Percentiles rank a stretch among this genome's conserved stretches.
phyloP scores from a whole-genome alignment of 2,113 vertebrate genomes.

The Nesoenas mayeri region DNA sequence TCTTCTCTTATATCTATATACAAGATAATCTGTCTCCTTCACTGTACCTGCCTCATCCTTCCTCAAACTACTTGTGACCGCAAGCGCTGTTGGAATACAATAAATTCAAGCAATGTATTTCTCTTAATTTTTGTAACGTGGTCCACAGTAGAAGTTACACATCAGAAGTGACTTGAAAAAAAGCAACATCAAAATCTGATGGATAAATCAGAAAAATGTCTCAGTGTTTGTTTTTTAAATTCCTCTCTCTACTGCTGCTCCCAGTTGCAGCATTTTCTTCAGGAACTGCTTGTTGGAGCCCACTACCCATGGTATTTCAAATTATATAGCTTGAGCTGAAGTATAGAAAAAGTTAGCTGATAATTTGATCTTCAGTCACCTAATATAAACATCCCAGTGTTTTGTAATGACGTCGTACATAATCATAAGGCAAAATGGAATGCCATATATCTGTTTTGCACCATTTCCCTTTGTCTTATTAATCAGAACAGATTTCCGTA shows the following conservation, averaged over 20 bases:
- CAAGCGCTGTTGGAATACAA: background rate
- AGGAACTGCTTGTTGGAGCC: background rate
- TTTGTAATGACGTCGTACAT: slow-evolving; percentile 42
- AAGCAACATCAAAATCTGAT: background rate
- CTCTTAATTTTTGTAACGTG: background rate
- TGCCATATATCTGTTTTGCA: slow-evolving; percentile 53
- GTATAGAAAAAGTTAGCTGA: slow-evolving; percentile 37
- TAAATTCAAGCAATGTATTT: background rate
- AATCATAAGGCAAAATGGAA: slow-evolving; percentile 67
- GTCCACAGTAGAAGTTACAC: background rate
- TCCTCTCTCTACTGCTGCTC: background rate
- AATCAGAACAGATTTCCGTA: slow-evolving; percentile 59
- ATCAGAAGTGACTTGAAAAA: background rate
- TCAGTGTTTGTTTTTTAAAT: background rate
- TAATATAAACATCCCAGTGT: slow-evolving; percentile 45
- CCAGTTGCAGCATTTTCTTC: background rate
- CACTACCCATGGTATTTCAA: background rate
- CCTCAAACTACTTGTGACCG: background rate
- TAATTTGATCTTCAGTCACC: background rate
- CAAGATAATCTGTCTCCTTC: background rate
- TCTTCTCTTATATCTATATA: background rate
- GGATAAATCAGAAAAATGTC: background rate
- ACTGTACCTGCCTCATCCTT: background rate
- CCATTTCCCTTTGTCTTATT: slow-evolving; percentile 72
- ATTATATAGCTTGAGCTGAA: slow-evolving; percentile 6